Conservation (phyloP, 23 tunicate species). For the Styela plicata region DNA sequence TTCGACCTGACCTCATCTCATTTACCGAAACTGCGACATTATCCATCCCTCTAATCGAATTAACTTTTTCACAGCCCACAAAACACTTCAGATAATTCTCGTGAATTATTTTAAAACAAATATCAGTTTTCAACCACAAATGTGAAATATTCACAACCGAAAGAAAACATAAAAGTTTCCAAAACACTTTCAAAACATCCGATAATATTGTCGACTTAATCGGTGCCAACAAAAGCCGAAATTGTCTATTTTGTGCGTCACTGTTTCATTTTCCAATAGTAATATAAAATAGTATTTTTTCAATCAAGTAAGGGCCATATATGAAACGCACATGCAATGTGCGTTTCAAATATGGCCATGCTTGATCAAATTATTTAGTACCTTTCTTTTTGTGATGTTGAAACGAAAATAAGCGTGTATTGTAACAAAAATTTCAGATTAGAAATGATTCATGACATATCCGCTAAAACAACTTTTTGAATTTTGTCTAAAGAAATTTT, state of each 20-base stretch:
- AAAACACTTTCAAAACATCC: neutral
- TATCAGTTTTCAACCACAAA: neutral
- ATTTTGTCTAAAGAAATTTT: neutral
- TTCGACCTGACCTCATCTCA: too few species aligned
- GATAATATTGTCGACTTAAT: neutral
- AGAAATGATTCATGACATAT: neutral
- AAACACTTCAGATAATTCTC: neutral
- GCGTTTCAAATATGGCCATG: neutral
- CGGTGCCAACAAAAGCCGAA: neutral
- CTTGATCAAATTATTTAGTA: neutral
- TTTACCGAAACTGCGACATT: neutral
- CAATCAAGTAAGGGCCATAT: neutral
- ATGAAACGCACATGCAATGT: neutral
- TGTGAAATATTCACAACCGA: neutral
- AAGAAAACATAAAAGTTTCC: neutral
- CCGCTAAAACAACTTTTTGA: neutral
- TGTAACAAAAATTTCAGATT: neutral
- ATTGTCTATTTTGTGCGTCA: neutral
- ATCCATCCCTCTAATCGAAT: neutral
- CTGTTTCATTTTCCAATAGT: too few species aligned
- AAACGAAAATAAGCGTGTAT: neutral
- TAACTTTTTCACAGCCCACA: too few species aligned
- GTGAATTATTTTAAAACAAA: neutral
- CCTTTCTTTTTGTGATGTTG: too few species aligned
- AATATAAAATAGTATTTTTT: too few species aligned